A percentile compares a stretch with the other conserved stretches of the same genome.
phyloP scores from a whole-genome alignment of 2,888 invertebrate species.

The Aproaerema taeniolella region DNA sequence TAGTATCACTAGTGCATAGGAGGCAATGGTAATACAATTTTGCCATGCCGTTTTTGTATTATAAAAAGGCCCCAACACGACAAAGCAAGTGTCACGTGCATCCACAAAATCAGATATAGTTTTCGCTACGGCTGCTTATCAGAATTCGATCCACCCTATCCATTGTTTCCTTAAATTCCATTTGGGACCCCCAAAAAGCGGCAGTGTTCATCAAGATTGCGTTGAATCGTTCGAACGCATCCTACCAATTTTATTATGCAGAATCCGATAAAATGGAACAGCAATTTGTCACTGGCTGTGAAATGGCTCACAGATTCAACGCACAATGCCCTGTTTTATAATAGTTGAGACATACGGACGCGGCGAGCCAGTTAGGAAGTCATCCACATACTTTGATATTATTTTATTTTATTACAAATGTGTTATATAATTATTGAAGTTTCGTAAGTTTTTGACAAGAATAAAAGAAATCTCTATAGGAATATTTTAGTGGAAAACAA shows the following conservation, averaged over 20 bases:
- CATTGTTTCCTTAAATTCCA: conserved; percentile 10
- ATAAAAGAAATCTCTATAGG: too few relatives aligned
- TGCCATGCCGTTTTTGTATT: too few relatives aligned
- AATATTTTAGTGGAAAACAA: too few relatives aligned
- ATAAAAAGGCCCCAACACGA: too few relatives aligned
- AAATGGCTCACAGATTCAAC: conserved; percentile 33
- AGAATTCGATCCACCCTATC: conserved; percentile 1
- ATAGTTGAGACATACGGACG: conserved; percentile 8
- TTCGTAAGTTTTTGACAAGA: not conserved
- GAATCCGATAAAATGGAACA: conserved; percentile 32
- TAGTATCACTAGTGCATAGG: too few relatives aligned
- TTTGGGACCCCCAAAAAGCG: conserved; percentile 8
- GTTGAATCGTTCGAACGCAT: conserved; percentile 11
- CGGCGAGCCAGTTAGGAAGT: too few relatives aligned
- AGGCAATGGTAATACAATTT: too few relatives aligned
- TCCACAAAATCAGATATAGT: too few relatives aligned
- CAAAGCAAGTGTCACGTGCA: too few relatives aligned
- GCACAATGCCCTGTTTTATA: conserved; percentile 17
- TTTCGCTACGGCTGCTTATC: conserved; percentile 16
- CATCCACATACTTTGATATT: not conserved
- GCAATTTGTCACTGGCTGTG: conserved; percentile 38
- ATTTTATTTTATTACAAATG: not conserved
- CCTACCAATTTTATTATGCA: conserved; percentile 29
- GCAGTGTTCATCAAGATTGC: conserved; percentile 21
- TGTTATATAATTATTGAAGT: not conserved